A percentile compares a stretch with the other conserved stretches of the same genome.
phyloP scores from a whole-genome alignment of 2,113 vertebrate species.

The Nymphicus hollandicus region DNA sequence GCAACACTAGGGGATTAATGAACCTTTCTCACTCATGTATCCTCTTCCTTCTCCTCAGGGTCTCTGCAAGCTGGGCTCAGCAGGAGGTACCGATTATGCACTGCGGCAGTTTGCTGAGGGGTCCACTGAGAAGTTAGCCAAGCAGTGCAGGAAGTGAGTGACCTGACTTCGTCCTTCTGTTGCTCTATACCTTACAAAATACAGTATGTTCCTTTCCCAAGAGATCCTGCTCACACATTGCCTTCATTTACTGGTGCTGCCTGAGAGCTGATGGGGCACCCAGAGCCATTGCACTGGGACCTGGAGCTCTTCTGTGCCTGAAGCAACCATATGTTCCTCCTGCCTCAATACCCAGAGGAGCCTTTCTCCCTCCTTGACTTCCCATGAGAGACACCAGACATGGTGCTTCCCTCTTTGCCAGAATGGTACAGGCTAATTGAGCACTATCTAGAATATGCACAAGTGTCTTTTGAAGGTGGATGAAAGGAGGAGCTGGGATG shows the following conservation, averaged over 20 bases:
- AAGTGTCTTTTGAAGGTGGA: background rate
- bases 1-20: background rate
- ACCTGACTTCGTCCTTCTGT: background rate
- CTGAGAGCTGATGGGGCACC: background rate
- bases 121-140: conserved; percentile 95
- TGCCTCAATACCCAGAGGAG: background rate
- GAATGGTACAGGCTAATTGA: background rate
- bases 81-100: conserved; percentile 93
- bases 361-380: background rate
- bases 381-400: background rate
- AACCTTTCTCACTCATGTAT: background rate
- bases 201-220: background rate
- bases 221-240: background rate
- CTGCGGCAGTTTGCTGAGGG: conserved; percentile 96
- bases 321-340: background rate
- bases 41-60: conserved; percentile 74
- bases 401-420: background rate
- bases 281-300: background rate
- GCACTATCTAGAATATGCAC: background rate
- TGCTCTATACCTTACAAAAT: background rate
- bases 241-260: background rate
- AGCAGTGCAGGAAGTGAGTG: conserved; percentile 95
- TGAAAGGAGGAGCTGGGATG: background rate
- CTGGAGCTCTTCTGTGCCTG: background rate
- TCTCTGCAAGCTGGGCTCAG: conserved; percentile 96